Percentiles rank a stretch among this genome's conserved stretches.
Evolutionary conservation across 64 coral and sea anemone species (phyloP).

Genomic region (Porites australiensis): DNA sequence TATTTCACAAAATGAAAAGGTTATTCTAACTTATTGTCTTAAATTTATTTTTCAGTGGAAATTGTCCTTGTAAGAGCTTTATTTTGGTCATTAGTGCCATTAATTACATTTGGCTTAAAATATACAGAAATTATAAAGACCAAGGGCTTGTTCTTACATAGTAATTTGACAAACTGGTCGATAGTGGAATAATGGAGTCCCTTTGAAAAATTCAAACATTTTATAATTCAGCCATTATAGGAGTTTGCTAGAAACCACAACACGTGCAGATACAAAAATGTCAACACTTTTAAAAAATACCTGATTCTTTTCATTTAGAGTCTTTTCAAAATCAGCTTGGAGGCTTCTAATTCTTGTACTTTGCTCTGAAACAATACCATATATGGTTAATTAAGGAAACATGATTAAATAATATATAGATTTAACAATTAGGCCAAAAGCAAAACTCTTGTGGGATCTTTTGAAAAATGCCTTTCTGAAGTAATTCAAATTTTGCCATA

Average conservation of each 20-base stretch:
- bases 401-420: too few relatives aligned
- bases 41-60: background rate
- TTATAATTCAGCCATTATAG: background rate
- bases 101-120: too few relatives aligned
- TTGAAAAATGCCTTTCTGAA: too few relatives aligned
- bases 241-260: constrained; percentile 43
- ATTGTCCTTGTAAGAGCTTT: background rate
- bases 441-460: too few relatives aligned
- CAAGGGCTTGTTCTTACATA: too few relatives aligned
- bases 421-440: too few relatives aligned
- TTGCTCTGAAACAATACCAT: constrained; percentile 56
- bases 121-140: too few relatives aligned
- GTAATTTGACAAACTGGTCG: too few relatives aligned
- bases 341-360: constrained; percentile 53
- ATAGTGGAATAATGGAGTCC: too few relatives aligned
- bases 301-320: constrained; percentile 84
- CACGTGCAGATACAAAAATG: background rate
- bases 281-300: constrained; percentile 34
- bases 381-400: background rate
- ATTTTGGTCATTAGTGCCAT: too few relatives aligned
- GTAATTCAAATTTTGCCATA: too few relatives aligned
- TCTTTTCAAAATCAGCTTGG: constrained; percentile 84
- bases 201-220: too few relatives aligned
- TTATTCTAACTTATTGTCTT: background rate
- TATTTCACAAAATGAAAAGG: constrained; percentile 4